These are phyloP conservation scores for Psammodynastes pulverulentus DNA, from an alignment of 2,113 vertebrate species.

Conservation along the genomic window DNA sequence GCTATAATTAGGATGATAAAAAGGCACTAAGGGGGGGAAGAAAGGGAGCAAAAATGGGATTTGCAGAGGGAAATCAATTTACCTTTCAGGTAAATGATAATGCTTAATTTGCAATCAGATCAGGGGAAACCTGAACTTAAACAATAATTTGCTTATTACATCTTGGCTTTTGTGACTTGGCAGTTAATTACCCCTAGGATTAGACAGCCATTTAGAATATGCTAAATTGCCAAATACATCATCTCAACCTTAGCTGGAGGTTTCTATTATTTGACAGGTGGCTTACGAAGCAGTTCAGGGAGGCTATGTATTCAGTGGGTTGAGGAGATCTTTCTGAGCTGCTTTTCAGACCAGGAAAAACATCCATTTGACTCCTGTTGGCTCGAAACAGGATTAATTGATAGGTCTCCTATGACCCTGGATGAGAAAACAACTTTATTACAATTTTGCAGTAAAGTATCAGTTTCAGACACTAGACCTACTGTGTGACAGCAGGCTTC, in stretches of 20 bases:
- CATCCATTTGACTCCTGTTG: conserved; percentile 56
- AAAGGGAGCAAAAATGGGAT: background rate
- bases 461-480: conserved; percentile 74
- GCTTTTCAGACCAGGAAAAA: conserved; percentile 65
- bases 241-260: conserved; percentile 49
- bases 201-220: conserved; percentile 42
- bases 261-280: conserved; percentile 47
- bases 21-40: background rate
- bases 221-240: conserved; percentile 44
- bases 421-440: conserved; percentile 77
- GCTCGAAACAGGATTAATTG: conserved; percentile 75
- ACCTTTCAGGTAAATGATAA: conserved; percentile 33
- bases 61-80: conserved; percentile 20
- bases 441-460: conserved; percentile 76
- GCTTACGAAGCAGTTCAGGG: conserved; percentile 54
- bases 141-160: conserved; percentile 47
- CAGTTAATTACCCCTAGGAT: conserved; percentile 54
- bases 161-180: conserved; percentile 58
- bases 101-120: conserved; percentile 44
- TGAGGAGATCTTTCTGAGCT: conserved; percentile 31
- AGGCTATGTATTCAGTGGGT: conserved; percentile 35
- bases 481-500: conserved; percentile 78
- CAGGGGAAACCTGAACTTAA: conserved; percentile 49
- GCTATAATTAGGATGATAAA: background rate
- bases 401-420: conserved; percentile 77